phyloP scores from a whole-genome alignment of 35 echinoderm and acorn worm species.

The Lytechinus variegatus region DNA sequence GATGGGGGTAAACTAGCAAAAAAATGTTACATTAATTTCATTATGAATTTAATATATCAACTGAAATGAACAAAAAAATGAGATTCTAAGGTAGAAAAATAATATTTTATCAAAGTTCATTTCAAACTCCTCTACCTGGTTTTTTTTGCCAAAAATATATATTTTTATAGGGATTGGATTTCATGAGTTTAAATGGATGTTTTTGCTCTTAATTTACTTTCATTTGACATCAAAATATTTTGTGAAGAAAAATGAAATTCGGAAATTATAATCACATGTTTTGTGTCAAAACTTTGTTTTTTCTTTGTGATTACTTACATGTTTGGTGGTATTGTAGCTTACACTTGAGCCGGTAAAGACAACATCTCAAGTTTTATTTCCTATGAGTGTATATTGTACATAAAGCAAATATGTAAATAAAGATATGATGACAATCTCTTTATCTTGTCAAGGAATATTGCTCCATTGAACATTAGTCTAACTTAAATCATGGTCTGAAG shows the following conservation, averaged over 20 bases:
- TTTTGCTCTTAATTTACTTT: not conserved
- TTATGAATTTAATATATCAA: no score
- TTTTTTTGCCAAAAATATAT: no score
- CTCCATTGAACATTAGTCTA: no score
- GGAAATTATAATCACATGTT: not conserved
- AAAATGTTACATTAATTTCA: no score
- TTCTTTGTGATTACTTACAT: not conserved
- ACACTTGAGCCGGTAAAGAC: not conserved
- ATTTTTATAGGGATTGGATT: not conserved
- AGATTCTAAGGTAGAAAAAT: no score
- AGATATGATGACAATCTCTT: not conserved
- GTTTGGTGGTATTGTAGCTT: not conserved
- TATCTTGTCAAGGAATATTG: not conserved
- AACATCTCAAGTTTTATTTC: not conserved
- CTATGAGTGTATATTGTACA: not conserved
- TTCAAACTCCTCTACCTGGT: no score
- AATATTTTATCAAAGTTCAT: no score
- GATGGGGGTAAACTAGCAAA: not conserved
- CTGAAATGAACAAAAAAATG: no score
- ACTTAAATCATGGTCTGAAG: no score
- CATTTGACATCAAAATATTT: not conserved
- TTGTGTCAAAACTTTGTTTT: not conserved
- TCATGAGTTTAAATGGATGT: not conserved
- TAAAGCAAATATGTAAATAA: not conserved
- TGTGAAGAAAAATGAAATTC: not conserved